Percentiles rank a stretch among this genome's conserved stretches.
phyloP scores from a whole-genome alignment of 2,113 vertebrate species.

The Nanorana parkeri region DNA sequence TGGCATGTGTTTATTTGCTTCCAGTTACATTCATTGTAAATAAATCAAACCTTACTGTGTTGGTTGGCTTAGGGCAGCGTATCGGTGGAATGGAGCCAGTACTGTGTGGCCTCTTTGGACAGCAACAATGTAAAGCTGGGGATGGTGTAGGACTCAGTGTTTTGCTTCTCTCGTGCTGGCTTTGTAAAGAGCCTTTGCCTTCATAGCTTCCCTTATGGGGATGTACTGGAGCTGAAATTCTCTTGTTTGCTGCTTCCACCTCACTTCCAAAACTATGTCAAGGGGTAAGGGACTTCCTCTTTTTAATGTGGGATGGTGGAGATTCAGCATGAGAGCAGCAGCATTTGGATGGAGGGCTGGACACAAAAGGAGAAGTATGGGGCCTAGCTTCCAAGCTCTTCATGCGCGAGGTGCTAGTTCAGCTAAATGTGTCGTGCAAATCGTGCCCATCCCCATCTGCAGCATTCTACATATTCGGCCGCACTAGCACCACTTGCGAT shows the following conservation, averaged over 20 bases:
- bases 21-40: neutral
- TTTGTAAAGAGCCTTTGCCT: slow-evolving; percentile 8
- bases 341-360: slow-evolving; percentile 68
- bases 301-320: slow-evolving; percentile 5
- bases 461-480: too few species aligned
- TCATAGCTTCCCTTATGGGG: slow-evolving; percentile 43
- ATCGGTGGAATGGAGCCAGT: slow-evolving; percentile 64
- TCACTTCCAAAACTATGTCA: slow-evolving; percentile 68
- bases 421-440: too few species aligned
- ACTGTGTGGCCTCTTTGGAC: slow-evolving; percentile 68
- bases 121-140: neutral
- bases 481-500: too few species aligned
- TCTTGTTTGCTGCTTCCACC: slow-evolving; percentile 65
- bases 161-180: slow-evolving; percentile 8
- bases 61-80: slow-evolving; percentile 67
- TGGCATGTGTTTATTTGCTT: too few species aligned
- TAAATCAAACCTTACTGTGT: slow-evolving; percentile 72
- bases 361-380: slow-evolving; percentile 66
- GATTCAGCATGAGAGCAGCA: slow-evolving; percentile 14
- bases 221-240: slow-evolving; percentile 66
- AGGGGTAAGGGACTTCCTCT: slow-evolving; percentile 64
- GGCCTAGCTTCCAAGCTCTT: too few species aligned
- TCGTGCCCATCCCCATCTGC: too few species aligned
- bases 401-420: too few species aligned
- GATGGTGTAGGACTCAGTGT: slow-evolving; percentile 35